These are phyloP conservation scores for Agapostemon virescens DNA, from an alignment of 2,888 invertebrate genomes.

Conservation along the genomic window DNA sequence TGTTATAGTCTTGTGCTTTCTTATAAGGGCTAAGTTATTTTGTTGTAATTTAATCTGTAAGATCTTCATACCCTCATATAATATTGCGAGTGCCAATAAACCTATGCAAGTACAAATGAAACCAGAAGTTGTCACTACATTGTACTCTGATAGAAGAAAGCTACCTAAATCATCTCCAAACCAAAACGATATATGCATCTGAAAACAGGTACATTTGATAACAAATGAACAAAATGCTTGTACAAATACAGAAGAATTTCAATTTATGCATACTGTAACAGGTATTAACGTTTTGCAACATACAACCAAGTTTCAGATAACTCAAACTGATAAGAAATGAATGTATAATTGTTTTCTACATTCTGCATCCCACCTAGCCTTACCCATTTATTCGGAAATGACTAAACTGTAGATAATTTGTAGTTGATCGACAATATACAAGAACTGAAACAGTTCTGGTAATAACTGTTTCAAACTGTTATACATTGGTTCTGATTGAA, in stretches of 20 bases:
- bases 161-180: conserved; percentile 84
- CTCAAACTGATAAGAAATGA: conserved; percentile 59
- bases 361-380: conserved; percentile 62
- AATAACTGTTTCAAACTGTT: too few species aligned
- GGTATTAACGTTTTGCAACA: conserved; percentile 1
- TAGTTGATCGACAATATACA: conserved; percentile 10
- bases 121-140: conserved; percentile 80
- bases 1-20: conserved; percentile 75
- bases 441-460: too few species aligned
- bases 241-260: neutral
- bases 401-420: conserved; percentile 45
- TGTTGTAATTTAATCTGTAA: conserved; percentile 81
- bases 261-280: conserved; percentile 39
- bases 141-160: conserved; percentile 85
- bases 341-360: conserved; percentile 34
- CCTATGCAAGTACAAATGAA: conserved; percentile 84
- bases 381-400: conserved; percentile 48
- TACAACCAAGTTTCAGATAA: conserved; percentile 35
- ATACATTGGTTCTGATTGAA: too few species aligned
- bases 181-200: conserved; percentile 87
- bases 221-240: neutral
- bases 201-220: conserved; percentile 22
- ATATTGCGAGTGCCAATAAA: conserved; percentile 83
- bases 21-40: conserved; percentile 75
- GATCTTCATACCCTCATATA: conserved; percentile 84